A percentile compares a stretch with the other conserved stretches of the same genome.
phyloP scores from a whole-genome alignment of 2,113 vertebrate species.

The Microtus oregoni region DNA sequence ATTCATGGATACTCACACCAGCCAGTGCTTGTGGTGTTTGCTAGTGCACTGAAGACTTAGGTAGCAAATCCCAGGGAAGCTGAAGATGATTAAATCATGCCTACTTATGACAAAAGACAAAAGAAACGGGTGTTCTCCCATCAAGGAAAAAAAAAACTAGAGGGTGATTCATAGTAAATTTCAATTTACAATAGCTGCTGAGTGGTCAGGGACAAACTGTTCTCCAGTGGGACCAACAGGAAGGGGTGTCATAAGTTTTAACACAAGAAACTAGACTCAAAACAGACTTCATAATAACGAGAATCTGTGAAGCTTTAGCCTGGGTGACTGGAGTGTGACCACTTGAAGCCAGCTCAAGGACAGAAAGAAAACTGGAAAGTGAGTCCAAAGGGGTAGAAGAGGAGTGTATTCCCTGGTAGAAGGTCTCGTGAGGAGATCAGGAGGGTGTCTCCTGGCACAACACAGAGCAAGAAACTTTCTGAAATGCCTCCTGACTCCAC shows the following conservation, averaged over 20 bases:
- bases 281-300: not conserved
- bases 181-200: not conserved
- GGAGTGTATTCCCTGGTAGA: not conserved
- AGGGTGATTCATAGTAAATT: not conserved
- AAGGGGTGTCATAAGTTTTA: not conserved
- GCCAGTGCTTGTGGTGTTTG: not conserved
- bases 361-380: not conserved
- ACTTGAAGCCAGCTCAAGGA: not conserved
- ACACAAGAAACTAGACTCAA: not conserved
- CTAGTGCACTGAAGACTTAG: not conserved
- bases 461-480: not conserved
- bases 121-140: not conserved
- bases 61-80: not conserved
- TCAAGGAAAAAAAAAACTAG: not conserved
- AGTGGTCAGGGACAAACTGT: not conserved
- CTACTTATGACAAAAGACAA: not conserved
- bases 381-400: not conserved
- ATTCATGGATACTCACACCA: not conserved
- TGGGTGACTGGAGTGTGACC: not conserved
- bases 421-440: no score
- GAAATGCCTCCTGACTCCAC: not conserved
- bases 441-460: not conserved
- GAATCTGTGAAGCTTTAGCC: not conserved
- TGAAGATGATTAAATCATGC: not conserved
- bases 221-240: not conserved